A percentile compares a stretch with the other conserved stretches of the same genome.
Evolutionary conservation across 2,113 vertebrate genomes (phyloP).

Genomic region (Aramus guarauna): DNA sequence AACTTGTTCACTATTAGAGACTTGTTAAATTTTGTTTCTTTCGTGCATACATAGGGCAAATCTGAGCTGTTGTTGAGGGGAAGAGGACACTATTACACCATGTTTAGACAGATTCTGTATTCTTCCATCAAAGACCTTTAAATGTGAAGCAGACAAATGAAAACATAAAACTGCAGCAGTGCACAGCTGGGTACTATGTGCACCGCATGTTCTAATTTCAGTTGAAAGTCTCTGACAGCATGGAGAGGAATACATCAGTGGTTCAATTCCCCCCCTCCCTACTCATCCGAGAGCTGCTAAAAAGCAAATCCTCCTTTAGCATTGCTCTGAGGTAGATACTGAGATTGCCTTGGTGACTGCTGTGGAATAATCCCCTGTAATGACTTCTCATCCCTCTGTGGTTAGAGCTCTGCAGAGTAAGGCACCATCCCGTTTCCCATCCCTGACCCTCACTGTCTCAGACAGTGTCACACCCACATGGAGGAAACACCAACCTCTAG

Average conservation of each 20-base stretch:
- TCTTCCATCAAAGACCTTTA: background rate
- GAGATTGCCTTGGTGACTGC: background rate
- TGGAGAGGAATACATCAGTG: background rate
- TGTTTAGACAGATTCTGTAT: background rate
- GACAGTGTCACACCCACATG: background rate
- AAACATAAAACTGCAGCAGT: background rate
- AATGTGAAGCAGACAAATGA: background rate
- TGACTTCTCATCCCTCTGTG: background rate
- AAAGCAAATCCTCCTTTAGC: background rate
- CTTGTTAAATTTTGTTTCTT: background rate
- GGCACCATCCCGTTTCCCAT: background rate
- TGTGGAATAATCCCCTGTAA: background rate
- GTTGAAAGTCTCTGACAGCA: background rate
- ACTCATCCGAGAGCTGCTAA: background rate
- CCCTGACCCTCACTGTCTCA: background rate
- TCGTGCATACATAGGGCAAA: background rate
- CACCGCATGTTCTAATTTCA: background rate
- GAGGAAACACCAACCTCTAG: background rate
- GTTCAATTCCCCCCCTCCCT: background rate
- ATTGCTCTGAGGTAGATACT: background rate
- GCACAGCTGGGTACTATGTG: background rate
- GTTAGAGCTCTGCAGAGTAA: background rate
- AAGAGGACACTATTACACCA: background rate
- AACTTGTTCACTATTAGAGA: background rate
- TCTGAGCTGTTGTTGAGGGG: background rate